phyloP scores from a whole-genome alignment of 2,113 vertebrate genomes.

The Cisticola juncidis region DNA sequence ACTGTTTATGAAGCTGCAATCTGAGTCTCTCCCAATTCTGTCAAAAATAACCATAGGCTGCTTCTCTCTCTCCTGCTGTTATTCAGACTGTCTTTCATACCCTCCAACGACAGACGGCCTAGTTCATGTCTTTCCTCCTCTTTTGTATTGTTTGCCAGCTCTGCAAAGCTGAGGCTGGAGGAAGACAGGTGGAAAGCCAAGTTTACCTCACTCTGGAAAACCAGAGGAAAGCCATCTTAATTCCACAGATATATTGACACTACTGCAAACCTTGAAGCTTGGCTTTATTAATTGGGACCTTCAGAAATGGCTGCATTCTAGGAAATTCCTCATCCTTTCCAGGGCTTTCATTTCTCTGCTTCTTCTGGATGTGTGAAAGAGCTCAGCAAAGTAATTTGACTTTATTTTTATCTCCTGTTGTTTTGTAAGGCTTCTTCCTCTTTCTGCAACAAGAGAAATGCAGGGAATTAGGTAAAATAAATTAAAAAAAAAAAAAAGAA shows the following conservation, averaged over 20 bases:
- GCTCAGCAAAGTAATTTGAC: not conserved
- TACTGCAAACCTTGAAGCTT: not conserved
- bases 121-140: conserved; percentile 32
- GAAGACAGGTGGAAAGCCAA: conserved; percentile 2
- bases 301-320: not conserved
- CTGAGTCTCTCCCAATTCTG: conserved; percentile 26
- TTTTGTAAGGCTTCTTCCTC: conserved; percentile 13
- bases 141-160: not conserved
- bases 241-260: not conserved
- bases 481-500: not conserved
- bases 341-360: not conserved
- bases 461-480: not conserved
- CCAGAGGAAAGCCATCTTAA: not conserved
- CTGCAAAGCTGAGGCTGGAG: not conserved
- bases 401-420: not conserved
- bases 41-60: conserved; percentile 58
- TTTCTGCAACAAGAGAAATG: conserved; percentile 1
- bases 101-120: conserved; percentile 60
- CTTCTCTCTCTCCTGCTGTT: conserved; percentile 48
- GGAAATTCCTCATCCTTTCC: not conserved
- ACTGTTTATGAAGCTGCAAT: conserved; percentile 34
- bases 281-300: not conserved
- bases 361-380: not conserved
- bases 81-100: conserved; percentile 50
- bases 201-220: not conserved